Percentiles rank a stretch among this genome's conserved stretches.
Conservation (phyloP, 2,888 invertebrate species). For the Drosophila recens region DNA sequence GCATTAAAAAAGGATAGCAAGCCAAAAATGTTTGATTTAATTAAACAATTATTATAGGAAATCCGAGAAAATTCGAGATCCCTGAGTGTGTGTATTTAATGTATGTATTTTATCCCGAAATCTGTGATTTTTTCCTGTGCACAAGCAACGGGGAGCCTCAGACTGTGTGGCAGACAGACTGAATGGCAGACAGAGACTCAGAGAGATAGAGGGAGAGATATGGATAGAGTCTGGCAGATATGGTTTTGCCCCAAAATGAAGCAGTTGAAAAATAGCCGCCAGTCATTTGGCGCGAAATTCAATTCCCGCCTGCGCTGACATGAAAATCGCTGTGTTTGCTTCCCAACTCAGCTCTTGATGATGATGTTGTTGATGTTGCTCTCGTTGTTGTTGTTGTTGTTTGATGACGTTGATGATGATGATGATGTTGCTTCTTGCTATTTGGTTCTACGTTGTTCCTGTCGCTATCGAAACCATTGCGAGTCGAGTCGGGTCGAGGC, state of each 20-base stretch:
- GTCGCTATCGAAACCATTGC: constrained; percentile 49
- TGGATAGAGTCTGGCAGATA: constrained; percentile 51
- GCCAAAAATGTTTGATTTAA: too few relatives aligned
- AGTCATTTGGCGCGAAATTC: constrained; percentile 80
- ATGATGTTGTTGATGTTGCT: constrained; percentile 46
- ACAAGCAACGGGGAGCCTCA: constrained; percentile 15
- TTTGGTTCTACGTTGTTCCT: not conserved
- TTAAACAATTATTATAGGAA: too few relatives aligned
- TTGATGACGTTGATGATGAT: constrained; percentile 23
- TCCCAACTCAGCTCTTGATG: constrained; percentile 15
- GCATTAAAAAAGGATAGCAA: too few relatives aligned
- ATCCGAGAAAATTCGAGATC: too few relatives aligned
- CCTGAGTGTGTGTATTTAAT: too few relatives aligned
- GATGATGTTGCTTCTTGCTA: constrained; percentile 43
- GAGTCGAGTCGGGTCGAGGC: constrained; percentile 8
- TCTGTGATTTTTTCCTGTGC: not conserved
- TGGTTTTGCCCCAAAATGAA: constrained; percentile 64
- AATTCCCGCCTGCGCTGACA: constrained; percentile 80
- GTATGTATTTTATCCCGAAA: not conserved
- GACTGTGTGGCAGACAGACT: constrained; percentile 31
- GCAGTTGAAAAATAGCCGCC: constrained; percentile 75
- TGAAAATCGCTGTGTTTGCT: constrained; percentile 60
- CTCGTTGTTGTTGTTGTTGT: constrained; percentile 26
- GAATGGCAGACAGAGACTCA: constrained; percentile 24
- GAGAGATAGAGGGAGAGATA: constrained; percentile 32